Conservation (phyloP, 2,113 vertebrate species). For the Solea solea region DNA sequence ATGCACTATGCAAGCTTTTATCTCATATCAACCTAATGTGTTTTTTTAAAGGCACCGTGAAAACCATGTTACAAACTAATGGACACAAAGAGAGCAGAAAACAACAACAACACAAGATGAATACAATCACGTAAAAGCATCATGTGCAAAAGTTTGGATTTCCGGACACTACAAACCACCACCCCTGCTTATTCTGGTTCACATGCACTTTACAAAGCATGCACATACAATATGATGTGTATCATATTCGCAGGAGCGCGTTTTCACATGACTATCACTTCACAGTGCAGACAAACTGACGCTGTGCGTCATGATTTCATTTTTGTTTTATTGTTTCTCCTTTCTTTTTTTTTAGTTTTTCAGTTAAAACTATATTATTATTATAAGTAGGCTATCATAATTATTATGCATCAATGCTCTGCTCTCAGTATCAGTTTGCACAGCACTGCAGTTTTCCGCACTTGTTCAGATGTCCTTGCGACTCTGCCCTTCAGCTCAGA, state of each 20-base stretch:
- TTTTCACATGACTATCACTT: not conserved
- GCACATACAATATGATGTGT: not conserved
- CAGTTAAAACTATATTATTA: conserved; percentile 4
- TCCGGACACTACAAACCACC: not conserved
- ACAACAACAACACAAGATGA: not conserved
- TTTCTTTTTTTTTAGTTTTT: not conserved
- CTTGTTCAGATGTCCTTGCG: conserved; percentile 3
- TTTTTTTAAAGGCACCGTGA: not conserved
- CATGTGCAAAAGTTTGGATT: conserved; percentile 1
- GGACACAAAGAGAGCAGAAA: not conserved
- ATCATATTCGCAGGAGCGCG: conserved; percentile 6
- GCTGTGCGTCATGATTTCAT: not conserved
- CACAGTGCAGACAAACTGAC: conserved; percentile 1
- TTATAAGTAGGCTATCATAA: too few species aligned
- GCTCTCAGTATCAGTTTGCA: not conserved
- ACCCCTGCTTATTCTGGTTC: not conserved
- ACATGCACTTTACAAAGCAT: not conserved
- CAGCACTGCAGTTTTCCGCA: not conserved
- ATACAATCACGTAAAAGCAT: not conserved
- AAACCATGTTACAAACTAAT: conserved; percentile 3
- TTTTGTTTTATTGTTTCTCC: too few species aligned
- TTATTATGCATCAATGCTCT: not conserved
- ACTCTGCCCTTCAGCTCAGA: not conserved
- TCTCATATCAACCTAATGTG: not conserved
- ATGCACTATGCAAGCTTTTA: conserved; percentile 15